These are phyloP conservation scores for Caenorhabditis afra DNA, from an alignment of 2,888 invertebrate genomes.

Conservation along the genomic window DNA sequence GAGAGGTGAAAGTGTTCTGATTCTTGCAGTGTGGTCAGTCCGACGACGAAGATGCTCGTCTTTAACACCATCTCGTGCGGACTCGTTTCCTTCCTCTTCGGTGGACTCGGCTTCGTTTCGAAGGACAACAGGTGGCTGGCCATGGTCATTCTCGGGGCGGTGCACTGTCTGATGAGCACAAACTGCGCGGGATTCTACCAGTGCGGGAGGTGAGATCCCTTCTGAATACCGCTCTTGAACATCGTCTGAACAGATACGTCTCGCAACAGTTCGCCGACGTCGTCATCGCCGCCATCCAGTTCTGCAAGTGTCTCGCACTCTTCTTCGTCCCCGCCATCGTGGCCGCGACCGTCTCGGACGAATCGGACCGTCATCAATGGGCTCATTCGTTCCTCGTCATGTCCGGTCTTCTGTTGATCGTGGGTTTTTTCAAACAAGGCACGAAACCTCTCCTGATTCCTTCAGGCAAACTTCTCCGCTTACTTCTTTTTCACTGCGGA, in stretches of 20 bases:
- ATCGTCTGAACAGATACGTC: conserved; percentile 21
- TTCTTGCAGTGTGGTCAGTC: conserved; percentile 14
- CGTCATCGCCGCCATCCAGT: conserved; percentile 54
- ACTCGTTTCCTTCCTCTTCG: conserved; percentile 45
- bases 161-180: conserved; percentile 48
- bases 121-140: conserved; percentile 39
- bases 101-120: conserved; percentile 41
- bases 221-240: not conserved
- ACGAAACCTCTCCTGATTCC: not conserved
- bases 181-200: conserved; percentile 57
- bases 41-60: conserved; percentile 47
- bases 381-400: conserved; percentile 39
- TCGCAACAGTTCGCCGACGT: conserved; percentile 57
- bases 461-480: conserved; percentile 42
- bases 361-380: conserved; percentile 40
- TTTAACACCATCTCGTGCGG: conserved; percentile 57
- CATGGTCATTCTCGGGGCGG: conserved; percentile 31
- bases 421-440: conserved; percentile 1
- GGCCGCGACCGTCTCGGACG: conserved; percentile 35
- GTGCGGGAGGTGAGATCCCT: conserved; percentile 34
- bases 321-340: conserved; percentile 54
- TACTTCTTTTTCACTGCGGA: conserved; percentile 47
- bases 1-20: not conserved
- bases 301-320: conserved; percentile 52
- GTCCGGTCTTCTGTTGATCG: conserved; percentile 35